Conservation (phyloP, 2,113 vertebrate genomes). For the Thryonomys swinderianus region DNA sequence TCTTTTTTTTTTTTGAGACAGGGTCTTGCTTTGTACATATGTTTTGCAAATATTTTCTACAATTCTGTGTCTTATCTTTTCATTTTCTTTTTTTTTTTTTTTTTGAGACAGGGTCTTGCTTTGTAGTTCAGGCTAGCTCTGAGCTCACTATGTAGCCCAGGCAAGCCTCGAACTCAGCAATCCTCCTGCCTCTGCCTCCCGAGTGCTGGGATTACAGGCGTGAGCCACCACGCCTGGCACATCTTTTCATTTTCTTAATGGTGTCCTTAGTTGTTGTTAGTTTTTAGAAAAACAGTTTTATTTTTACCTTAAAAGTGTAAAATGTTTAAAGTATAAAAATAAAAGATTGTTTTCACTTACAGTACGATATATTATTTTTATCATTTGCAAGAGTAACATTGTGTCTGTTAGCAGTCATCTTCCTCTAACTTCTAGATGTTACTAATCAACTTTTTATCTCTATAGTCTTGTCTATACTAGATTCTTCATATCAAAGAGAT, state of each 20-base stretch:
- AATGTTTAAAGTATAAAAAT: constrained; percentile 2
- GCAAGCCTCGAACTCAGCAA: too few relatives aligned
- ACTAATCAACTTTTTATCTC: neutral
- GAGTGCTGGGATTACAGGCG: too few relatives aligned
- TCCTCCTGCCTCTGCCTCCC: too few relatives aligned
- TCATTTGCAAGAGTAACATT: neutral
- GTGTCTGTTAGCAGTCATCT: neutral
- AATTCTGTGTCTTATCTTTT: neutral
- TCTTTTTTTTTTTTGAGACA: too few relatives aligned
- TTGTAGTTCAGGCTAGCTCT: too few relatives aligned
- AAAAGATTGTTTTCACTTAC: neutral
- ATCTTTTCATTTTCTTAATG: neutral
- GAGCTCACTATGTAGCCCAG: too few relatives aligned
- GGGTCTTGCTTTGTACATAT: too few relatives aligned
- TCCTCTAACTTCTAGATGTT: neutral
- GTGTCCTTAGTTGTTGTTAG: neutral
- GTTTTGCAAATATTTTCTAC: neutral
- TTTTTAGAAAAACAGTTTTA: neutral
- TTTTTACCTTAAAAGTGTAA: neutral
- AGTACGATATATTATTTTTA: neutral
- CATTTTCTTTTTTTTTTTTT: too few relatives aligned
- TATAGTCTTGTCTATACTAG: neutral
- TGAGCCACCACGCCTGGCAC: too few relatives aligned
- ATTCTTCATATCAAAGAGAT: neutral
- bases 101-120: too few relatives aligned